Evolutionary conservation across 2,888 invertebrate genomes (phyloP), one percentile per base, ranked within the genome.

Genomic region (Hypomecis punctinalis): DNA sequence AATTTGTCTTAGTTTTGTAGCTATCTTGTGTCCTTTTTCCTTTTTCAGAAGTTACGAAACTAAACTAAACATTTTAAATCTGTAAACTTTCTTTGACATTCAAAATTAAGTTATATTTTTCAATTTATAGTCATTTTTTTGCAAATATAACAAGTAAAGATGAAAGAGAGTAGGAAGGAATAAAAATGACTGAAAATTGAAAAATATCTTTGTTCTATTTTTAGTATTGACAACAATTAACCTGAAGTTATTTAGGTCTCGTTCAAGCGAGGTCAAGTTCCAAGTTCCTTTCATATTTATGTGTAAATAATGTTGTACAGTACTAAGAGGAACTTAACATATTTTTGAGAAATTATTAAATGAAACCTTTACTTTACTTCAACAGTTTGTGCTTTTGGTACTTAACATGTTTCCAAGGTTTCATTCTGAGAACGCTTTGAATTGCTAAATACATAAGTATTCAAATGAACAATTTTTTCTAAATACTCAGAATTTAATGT

Each of bases 1-100:
- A 92, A 89, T 92, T 93, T 92, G 89, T 91, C 86, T 89, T 92
- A 90, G 79, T 87, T 88, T 85, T 83, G 42, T 66, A 75, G 80
- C 81, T 87, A 88, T 87, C 87, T 86, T 86, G 86, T 83, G 88
- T 82, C 88, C 86, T 75, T 52, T 52, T 36, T 4, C 63, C 45
- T 55, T 61, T 54, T 49, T 7, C 40, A 23, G 23, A 0, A 13
- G 5, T 6, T 39, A 13, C 3, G 0, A 1, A 0, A 11, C 23
- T 45, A 45, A 33, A 49, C 11, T 11, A 8, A 36, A 37, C 11
- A 23, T 23, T n/a, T 23, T 23, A 23, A 23, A 3, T 23, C 3
- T 23, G 23, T 23, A 23, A 23, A 3, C 2, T 37, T 37, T 13
- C 46, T 47, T 23, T 6, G 11, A 54, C 11, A 35, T 54, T n/a